Base-by-base conservation (phyloP, 2,888 invertebrate species). In the Protonemura montana region DNA sequence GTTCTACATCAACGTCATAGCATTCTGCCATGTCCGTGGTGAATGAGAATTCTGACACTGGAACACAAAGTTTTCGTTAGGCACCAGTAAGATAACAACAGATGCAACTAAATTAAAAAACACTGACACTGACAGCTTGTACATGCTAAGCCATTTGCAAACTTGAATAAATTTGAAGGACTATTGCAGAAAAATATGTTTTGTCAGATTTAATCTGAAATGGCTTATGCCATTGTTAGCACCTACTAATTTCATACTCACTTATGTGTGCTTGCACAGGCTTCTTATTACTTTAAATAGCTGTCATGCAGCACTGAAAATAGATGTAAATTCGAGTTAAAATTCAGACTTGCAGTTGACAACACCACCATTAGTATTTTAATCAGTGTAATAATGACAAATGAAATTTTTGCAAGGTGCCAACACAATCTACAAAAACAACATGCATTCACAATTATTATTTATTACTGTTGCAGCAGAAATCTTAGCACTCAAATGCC, bases 1-100 rank as follows among this genome's bases (percentile, higher is more conserved):
- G 85, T 76, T 88, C 87, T 10, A 88, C 88, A 41, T 88, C 42
- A 3, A 88, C 89, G 81, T 88, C 85, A 78, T 87, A 88, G 85
- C 86, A 88, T 77, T 88, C 87, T 27, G 87, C 88, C 87, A 87
- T 87, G 76, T 87, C 85, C 0, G 88, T 87, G 41, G 88, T 87
- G 41, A 88, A 88, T 30, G 88, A 88, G 27, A 88, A 87, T 77
- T 87, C 30, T 86, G 86, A 82, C 86, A 86, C 86, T 86, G 86
- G 28, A 86, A 86, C 86, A 86, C 81, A 80, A 26, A 26, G 27
- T 28, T 26, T 59, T 59, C 2, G 21, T 59, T 13, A 59, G 21
- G 6, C 59, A 25, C 27, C 76, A 30, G 2, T 27, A 21, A 85
- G 26, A 35, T 35, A 21, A 76, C 30, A 35, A 85, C 77, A 6